Percentiles rank a stretch among this genome's conserved stretches.
phyloP scores from a whole-genome alignment of 1,140 invertebrate genomes.

The Euwallacea similis region DNA sequence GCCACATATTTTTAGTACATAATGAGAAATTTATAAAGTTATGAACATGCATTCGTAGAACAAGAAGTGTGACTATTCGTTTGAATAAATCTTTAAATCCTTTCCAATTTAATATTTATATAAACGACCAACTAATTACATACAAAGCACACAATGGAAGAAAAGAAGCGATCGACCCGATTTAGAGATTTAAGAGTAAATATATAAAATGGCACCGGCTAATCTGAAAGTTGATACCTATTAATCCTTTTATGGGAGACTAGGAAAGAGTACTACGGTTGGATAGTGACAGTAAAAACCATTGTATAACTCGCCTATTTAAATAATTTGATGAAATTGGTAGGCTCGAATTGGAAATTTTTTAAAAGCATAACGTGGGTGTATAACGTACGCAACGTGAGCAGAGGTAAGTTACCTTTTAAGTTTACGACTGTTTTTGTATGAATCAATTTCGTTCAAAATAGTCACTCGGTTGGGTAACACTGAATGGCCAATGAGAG shows the following conservation, averaged over 20 bases:
- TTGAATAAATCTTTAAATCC: conserved; percentile 1
- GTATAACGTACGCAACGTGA: not conserved
- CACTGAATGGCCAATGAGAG: not conserved
- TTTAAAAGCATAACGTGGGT: conserved; percentile 12
- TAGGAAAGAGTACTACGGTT: conserved; percentile 25
- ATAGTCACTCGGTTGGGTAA: conserved; percentile 1
- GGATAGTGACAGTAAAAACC: conserved; percentile 28
- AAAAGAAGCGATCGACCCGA: conserved; percentile 20
- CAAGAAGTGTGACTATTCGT: not conserved
- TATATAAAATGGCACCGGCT: conserved; percentile 19
- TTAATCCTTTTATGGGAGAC: conserved; percentile 30
- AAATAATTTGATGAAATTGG: conserved; percentile 33
- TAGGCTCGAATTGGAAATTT: conserved; percentile 13
- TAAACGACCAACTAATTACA: conserved; percentile 4
- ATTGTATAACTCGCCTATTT: conserved; percentile 30
- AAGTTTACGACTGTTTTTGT: not conserved
- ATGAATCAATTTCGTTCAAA: not conserved
- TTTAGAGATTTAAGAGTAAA: conserved; percentile 30
- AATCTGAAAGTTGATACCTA: conserved; percentile 33
- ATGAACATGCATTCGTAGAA: not conserved
- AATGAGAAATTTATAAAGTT: no score
- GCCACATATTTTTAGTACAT: no score
- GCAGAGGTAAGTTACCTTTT: conserved; percentile 1
- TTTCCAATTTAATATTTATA: conserved; percentile 11
- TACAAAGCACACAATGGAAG: conserved; percentile 17